Evolutionary conservation across 92 coral and sea anemone species (phyloP).

Genomic region (Epizoanthus rinbou): DNA sequence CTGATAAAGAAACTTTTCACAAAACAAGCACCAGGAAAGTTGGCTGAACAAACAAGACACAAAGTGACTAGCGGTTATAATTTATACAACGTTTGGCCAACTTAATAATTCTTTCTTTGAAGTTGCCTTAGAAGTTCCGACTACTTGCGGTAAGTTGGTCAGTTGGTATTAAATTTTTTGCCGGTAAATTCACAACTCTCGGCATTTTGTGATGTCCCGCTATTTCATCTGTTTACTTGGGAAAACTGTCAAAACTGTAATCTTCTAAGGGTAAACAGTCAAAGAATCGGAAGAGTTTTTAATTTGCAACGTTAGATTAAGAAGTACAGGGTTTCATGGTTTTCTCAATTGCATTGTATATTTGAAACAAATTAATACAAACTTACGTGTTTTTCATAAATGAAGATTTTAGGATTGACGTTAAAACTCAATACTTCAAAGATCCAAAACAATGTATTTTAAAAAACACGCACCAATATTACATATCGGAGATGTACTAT

Average conservation of each 20-base stretch:
- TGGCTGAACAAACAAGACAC: conserved; percentile 24
- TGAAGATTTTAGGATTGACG: background rate
- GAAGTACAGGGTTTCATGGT: conserved; percentile 17
- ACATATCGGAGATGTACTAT: background rate
- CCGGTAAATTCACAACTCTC: conserved; percentile 8
- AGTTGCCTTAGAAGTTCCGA: conserved; percentile 41
- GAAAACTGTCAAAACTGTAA: conserved; percentile 38
- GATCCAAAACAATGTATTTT: background rate
- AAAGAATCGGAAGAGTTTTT: conserved; percentile 25
- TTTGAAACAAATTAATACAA: conserved; percentile 30
- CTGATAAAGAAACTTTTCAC: conserved; percentile 6
- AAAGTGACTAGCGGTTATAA: background rate
- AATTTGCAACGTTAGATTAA: conserved; percentile 9
- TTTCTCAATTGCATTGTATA: conserved; percentile 7
- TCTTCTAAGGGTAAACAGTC: conserved; percentile 25
- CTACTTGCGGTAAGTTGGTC: conserved; percentile 46
- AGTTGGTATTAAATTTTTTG: conserved; percentile 1
- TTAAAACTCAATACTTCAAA: background rate
- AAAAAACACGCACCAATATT: background rate
- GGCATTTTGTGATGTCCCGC: conserved; percentile 36
- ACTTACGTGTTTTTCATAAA: conserved; percentile 12
- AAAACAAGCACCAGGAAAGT: background rate
- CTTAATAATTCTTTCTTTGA: conserved; percentile 25
- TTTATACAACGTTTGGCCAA: conserved; percentile 28
- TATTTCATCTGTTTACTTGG: conserved; percentile 31